These are phyloP conservation scores for Atta colombica DNA, from an alignment of 1,140 invertebrate genomes.

Conservation along the genomic window DNA sequence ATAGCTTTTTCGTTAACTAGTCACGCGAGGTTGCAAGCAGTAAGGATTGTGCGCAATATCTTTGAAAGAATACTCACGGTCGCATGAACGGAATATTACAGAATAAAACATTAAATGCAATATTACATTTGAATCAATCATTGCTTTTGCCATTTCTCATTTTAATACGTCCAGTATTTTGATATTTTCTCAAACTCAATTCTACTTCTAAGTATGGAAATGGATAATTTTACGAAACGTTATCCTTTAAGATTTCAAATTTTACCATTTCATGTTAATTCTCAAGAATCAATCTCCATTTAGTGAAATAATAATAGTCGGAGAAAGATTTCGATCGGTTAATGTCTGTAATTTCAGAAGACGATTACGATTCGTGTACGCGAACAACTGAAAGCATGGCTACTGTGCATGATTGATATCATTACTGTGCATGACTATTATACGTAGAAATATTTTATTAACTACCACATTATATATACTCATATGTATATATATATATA, in stretches of 20 bases:
- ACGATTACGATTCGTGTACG: slow-evolving; percentile 19
- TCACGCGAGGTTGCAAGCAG: slow-evolving; percentile 65
- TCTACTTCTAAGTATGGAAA: neutral
- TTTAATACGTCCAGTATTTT: slow-evolving; percentile 21
- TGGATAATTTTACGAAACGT: slow-evolving; percentile 22
- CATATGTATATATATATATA: neutral
- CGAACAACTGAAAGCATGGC: slow-evolving; percentile 33
- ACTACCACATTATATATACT: neutral
- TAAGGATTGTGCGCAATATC: slow-evolving; percentile 35
- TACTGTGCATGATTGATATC: slow-evolving; percentile 12
- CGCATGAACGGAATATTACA: slow-evolving; percentile 60
- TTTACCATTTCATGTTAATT: slow-evolving; percentile 18
- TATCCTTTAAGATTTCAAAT: slow-evolving; percentile 1
- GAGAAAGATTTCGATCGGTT: slow-evolving; percentile 14
- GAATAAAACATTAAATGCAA: slow-evolving; percentile 36
- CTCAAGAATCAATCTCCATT: slow-evolving; percentile 48
- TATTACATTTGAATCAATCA: slow-evolving; percentile 29
- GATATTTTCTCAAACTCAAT: slow-evolving; percentile 13
- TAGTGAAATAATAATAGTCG: neutral
- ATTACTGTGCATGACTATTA: slow-evolving; percentile 40
- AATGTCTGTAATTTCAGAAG: slow-evolving; percentile 40
- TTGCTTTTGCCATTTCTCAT: slow-evolving; percentile 25
- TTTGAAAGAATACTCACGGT: slow-evolving; percentile 41
- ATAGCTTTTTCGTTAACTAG: slow-evolving; percentile 70
- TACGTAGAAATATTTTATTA: slow-evolving; percentile 9